Evolutionary conservation across 2,797 vertebrate genomes (phyloP), one percentile per base, ranked within the genome.

Genomic region (Hydrolagus colliei): DNA sequence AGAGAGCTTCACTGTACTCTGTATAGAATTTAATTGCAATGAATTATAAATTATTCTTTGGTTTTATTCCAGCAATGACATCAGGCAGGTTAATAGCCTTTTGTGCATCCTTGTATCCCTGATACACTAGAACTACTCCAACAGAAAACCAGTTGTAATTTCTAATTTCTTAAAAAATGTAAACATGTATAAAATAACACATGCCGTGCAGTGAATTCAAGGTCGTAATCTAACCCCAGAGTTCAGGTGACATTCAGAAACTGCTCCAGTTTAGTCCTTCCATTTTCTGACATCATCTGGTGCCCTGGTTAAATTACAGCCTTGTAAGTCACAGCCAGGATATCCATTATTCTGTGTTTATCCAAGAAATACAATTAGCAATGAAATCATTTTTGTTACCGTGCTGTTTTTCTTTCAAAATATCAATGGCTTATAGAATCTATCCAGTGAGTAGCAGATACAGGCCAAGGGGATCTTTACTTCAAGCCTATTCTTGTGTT

Each of bases 331-430:
- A n/a, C 32, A 6, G 65, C 65, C 63, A 41, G 41, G 63, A 4
- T 80, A 67, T n/a, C 12, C 78, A 80, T 80, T 82, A 68, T 68
- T 82, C 68, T 65, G 41, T 41, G 20, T 84, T 84, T 84, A 68
- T 84, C 71, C 79, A 84, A 71, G 32, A 12, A 84, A 20, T 11
- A 18, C 27, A 68, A 8, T 16, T 84, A 27, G 20, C 18, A 35
- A 84, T 11, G 32, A 84, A 71, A 35, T 0, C 1, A 22, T 73
- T 73, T 4, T 71, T 84, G 41, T 67, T 84, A 35, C 27, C 32
- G 12, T 52, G 41, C 41, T 52, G 41, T 52, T 52, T 52, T 52
- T 6, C 41, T 52, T 52, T 52, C 41, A 52, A 52, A 52, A 52
- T 52, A 52, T 52, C 41, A 6, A 52, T 1, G 6, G 41, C 41